Percentiles rank a stretch among this genome's conserved stretches.
phyloP scores from a whole-genome alignment of 2,797 vertebrate genomes.

The Ceyx erithaca region DNA sequence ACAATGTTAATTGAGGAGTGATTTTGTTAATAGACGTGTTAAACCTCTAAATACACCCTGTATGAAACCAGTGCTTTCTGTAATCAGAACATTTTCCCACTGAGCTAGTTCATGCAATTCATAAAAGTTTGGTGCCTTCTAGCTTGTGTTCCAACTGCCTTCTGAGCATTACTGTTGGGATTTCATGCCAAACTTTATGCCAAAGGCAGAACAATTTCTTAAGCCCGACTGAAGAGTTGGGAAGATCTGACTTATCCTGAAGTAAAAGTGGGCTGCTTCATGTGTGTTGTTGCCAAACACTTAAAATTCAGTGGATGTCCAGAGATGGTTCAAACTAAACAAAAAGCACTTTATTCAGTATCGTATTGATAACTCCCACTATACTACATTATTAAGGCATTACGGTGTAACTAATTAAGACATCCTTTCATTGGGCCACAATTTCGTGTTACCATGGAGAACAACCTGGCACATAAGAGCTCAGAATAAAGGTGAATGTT shows the following conservation, averaged over 20 bases:
- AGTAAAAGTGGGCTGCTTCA: background rate
- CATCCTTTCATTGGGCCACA: background rate
- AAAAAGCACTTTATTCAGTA: slow-evolving; percentile 46
- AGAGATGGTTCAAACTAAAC: slow-evolving; percentile 34
- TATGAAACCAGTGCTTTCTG: background rate
- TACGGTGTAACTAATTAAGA: background rate
- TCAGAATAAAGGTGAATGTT: background rate
- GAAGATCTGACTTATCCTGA: slow-evolving; percentile 28
- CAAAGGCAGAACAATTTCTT: slow-evolving; percentile 1
- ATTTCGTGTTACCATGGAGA: slow-evolving; percentile 50
- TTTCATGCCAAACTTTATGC: background rate
- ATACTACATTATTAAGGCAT: slow-evolving; percentile 10
- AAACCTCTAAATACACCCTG: background rate
- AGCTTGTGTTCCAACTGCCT: background rate
- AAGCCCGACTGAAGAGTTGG: background rate
- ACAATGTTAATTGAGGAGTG: slow-evolving; percentile 37
- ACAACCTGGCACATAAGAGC: background rate
- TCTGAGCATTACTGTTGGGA: background rate
- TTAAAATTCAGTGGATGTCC: slow-evolving; percentile 65
- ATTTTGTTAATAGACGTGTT: background rate
- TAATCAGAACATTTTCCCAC: background rate
- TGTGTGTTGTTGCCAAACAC: background rate
- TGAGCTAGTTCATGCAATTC: background rate
- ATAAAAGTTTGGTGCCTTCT: background rate
- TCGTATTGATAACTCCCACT: background rate